Percentiles rank a stretch among this genome's conserved stretches.
Conservation (phyloP, 2,888 invertebrate genomes). For the Corythucha ciliata region DNA sequence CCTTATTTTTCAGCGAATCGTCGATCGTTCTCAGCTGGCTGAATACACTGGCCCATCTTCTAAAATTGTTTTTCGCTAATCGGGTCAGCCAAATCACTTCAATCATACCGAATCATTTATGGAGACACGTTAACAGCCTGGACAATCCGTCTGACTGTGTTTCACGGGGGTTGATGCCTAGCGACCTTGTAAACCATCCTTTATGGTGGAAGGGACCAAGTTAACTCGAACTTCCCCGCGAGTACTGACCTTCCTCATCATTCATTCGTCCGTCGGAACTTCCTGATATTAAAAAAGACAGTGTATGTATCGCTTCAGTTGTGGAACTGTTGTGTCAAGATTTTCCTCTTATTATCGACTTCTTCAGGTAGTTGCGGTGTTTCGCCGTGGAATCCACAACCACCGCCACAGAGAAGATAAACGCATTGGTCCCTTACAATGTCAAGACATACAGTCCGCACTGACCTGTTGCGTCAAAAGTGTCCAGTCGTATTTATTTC, state of each 20-base stretch:
- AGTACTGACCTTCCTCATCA: background rate
- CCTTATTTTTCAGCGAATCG: conserved; percentile 22
- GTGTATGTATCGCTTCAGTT: background rate
- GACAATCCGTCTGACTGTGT: conserved; percentile 24
- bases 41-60: conserved; percentile 17
- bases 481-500: background rate
- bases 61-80: conserved; percentile 25
- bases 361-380: conserved; percentile 7
- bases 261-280: background rate
- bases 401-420: background rate
- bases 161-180: conserved; percentile 17
- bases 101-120: conserved; percentile 1
- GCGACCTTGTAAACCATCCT: conserved; percentile 8
- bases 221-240: conserved; percentile 2
- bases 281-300: conserved; percentile 8
- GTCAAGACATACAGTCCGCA: background rate
- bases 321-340: background rate
- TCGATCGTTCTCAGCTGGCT: conserved; percentile 25
- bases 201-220: conserved; percentile 25
- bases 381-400: conserved; percentile 3
- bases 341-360: conserved; percentile 4
- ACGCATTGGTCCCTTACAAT: background rate
- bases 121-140: conserved; percentile 19
- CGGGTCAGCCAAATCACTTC: conserved; percentile 17
- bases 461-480: conserved; percentile 5